Evolutionary conservation across 2,888 invertebrate genomes (phyloP).

Genomic region (Julus scandinavius): DNA sequence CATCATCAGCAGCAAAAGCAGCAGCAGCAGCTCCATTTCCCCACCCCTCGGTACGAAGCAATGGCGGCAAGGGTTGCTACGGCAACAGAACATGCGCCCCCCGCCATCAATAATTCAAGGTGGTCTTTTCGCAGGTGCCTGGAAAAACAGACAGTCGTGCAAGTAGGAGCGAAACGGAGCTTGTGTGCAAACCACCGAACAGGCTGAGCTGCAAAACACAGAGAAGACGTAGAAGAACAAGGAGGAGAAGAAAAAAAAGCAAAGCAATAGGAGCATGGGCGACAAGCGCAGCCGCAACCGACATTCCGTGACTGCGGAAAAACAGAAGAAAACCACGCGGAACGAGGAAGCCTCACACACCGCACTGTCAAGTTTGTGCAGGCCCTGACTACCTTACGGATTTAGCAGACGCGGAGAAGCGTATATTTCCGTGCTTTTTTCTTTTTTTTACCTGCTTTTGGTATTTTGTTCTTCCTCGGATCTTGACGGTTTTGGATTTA

Average conservation of each 20-base stretch:
- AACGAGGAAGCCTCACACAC: too few species aligned
- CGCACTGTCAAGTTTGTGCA: too few species aligned
- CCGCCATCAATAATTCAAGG: constrained; percentile 37
- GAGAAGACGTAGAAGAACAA: neutral
- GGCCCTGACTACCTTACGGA: too few species aligned
- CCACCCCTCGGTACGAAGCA: neutral
- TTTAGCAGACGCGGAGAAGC: too few species aligned
- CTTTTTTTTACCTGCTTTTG: too few species aligned
- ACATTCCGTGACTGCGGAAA: too few species aligned
- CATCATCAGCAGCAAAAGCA: neutral
- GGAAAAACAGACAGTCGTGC: neutral
- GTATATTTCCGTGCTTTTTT: too few species aligned
- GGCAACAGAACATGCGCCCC: constrained; percentile 18
- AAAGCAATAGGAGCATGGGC: neutral
- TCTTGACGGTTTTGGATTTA: too few species aligned
- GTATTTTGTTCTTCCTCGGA: too few species aligned
- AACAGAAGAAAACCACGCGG: too few species aligned
- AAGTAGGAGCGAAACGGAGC: neutral
- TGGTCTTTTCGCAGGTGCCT: constrained; percentile 42
- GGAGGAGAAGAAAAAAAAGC: neutral
- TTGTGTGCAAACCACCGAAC: too few species aligned
- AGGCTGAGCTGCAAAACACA: neutral
- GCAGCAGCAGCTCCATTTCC: neutral
- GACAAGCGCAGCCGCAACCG: neutral
- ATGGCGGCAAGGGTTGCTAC: neutral